A percentile compares a stretch with the other conserved stretches of the same genome.
phyloP scores from a whole-genome alignment of 2,113 vertebrate species.

The Meleagris gallopavo region DNA sequence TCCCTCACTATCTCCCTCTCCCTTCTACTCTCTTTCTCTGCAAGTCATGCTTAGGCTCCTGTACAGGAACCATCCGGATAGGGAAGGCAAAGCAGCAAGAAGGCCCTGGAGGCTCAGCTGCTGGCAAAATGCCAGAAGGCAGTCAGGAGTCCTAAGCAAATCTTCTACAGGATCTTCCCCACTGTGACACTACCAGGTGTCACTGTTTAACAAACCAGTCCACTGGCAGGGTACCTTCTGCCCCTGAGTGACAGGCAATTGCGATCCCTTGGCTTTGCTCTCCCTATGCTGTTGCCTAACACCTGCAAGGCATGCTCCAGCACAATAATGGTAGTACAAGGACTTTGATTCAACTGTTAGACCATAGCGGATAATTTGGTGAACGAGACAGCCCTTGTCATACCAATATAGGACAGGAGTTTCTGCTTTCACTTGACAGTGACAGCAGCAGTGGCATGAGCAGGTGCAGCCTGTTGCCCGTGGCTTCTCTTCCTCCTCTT shows the following conservation, averaged over 20 bases:
- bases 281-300: neutral
- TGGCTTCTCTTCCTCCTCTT: neutral
- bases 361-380: neutral
- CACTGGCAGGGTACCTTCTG: neutral
- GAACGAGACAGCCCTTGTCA: neutral
- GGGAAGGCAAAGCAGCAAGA: neutral
- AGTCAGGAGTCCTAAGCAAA: neutral
- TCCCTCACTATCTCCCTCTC: too few species aligned
- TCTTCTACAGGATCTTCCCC: neutral
- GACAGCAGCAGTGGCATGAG: neutral
- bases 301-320: neutral
- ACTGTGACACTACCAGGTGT: rapidly evolving
- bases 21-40: neutral
- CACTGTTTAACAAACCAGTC: neutral
- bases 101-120: neutral
- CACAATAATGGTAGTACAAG: neutral
- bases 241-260: neutral
- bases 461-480: neutral
- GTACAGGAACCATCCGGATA: neutral
- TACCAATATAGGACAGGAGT: neutral
- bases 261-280: neutral
- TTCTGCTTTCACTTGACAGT: neutral
- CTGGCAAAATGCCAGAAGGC: neutral
- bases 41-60: neutral
- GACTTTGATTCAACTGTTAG: neutral